Evolutionary conservation across 2,113 vertebrate genomes (phyloP).

Genomic region (Scartelaos histophorus): DNA sequence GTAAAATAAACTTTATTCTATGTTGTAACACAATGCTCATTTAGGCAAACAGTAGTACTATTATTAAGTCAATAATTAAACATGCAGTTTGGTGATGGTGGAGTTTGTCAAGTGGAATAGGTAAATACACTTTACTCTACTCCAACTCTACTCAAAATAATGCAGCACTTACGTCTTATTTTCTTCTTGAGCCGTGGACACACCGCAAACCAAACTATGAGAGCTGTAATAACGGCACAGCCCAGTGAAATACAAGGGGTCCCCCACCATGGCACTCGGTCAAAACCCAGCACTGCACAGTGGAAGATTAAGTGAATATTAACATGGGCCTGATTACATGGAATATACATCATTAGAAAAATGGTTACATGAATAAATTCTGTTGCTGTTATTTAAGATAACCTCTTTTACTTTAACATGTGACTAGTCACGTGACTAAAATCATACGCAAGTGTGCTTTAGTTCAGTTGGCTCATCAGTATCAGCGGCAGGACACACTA

Average conservation of each 20-base stretch:
- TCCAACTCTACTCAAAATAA: not conserved
- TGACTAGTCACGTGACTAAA: constrained; percentile 13
- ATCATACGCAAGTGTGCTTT: constrained; percentile 1
- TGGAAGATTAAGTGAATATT: constrained; percentile 56
- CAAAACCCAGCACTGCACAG: constrained; percentile 92
- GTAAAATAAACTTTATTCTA: not conserved
- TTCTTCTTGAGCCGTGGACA: constrained; percentile 94
- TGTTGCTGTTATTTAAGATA: constrained; percentile 1
- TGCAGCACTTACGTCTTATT: constrained; percentile 85
- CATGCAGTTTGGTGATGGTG: not conserved
- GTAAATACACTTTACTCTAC: too few species aligned
- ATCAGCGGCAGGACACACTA: constrained; percentile 44
- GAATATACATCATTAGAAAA: not conserved
- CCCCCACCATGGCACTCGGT: constrained; percentile 90
- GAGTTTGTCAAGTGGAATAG: not conserved
- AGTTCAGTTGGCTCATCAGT: constrained; percentile 23
- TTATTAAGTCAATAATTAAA: not conserved
- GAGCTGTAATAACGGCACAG: constrained; percentile 83
- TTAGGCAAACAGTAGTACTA: not conserved
- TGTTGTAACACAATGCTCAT: not conserved
- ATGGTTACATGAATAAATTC: not conserved
- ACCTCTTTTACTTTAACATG: not conserved
- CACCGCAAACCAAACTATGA: constrained; percentile 90
- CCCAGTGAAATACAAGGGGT: constrained; percentile 86
- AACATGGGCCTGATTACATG: not conserved